Evolutionary conservation across 2,113 vertebrate genomes (phyloP).

Genomic region (Lonchura striata): DNA sequence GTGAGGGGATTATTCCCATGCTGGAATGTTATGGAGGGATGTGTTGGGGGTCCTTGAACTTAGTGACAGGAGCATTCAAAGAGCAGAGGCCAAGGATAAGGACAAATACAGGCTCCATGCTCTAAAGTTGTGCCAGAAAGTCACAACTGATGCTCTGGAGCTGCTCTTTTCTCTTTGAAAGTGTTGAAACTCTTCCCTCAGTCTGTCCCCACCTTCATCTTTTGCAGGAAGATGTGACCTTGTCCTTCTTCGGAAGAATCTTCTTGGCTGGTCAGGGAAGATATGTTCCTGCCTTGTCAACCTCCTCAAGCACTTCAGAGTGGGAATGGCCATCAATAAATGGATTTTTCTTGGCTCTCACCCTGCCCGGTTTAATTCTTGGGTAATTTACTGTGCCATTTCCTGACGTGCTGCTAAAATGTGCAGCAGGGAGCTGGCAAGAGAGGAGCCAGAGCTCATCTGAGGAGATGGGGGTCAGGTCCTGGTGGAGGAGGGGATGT

Average conservation of each 20-base stretch:
- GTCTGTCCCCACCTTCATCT: background rate
- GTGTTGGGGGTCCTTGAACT: background rate
- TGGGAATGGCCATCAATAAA: background rate
- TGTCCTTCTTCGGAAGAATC: background rate
- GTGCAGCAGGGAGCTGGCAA: background rate
- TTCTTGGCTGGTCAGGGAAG: background rate
- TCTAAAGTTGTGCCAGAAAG: too few species aligned
- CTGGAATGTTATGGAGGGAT: background rate
- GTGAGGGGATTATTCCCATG: background rate
- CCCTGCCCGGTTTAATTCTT: slow-evolving; percentile 27
- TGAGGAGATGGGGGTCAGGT: slow-evolving; percentile 20
- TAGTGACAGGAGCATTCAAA: background rate
- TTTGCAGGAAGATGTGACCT: background rate
- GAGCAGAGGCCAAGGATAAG: background rate
- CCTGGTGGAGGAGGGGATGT: slow-evolving; percentile 22
- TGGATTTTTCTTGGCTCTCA: slow-evolving; percentile 34
- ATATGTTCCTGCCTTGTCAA: slow-evolving; percentile 1
- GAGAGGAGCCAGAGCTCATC: background rate
- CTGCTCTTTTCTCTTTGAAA: background rate
- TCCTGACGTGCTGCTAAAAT: background rate
- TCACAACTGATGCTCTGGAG: background rate
- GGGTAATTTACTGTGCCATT: slow-evolving; percentile 22
- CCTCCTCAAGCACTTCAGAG: background rate
- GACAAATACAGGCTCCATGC: background rate
- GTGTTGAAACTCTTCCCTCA: background rate